Evolutionary conservation across 2,888 invertebrate genomes (phyloP).

Genomic region (Leistus spinibarbis): DNA sequence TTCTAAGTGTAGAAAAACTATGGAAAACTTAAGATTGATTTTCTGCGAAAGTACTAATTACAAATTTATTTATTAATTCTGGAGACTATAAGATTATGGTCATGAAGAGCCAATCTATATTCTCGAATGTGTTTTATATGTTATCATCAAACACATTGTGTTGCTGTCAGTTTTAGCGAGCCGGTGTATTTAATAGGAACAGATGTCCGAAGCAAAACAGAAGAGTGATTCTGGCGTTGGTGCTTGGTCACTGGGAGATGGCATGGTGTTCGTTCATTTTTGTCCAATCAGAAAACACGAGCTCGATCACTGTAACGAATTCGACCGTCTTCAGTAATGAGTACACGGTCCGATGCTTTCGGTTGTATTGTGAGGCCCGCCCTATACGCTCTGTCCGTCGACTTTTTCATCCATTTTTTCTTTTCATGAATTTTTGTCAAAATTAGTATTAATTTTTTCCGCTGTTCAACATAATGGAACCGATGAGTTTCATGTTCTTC

Average conservation of each 20-base stretch:
- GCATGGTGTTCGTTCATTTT: constrained; percentile 8
- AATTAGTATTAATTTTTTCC: constrained; percentile 34
- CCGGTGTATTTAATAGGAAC: not conserved
- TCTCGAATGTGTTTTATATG: too few species aligned
- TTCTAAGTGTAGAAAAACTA: too few species aligned
- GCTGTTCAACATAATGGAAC: constrained; percentile 20
- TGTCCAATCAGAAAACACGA: constrained; percentile 25
- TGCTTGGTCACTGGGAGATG: constrained; percentile 24
- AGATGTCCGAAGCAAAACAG: not conserved
- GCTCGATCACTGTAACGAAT: constrained; percentile 34
- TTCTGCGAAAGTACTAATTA: too few species aligned
- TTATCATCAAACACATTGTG: not conserved
- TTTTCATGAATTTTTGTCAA: constrained; percentile 22
- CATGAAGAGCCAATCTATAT: too few species aligned
- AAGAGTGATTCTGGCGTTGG: not conserved
- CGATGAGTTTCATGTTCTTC: constrained; percentile 25
- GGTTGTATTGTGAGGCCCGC: constrained; percentile 23
- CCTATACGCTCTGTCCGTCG: not conserved
- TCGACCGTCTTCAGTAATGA: constrained; percentile 24
- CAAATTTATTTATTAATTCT: too few species aligned
- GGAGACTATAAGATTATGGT: too few species aligned
- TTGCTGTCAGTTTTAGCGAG: not conserved
- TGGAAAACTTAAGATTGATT: too few species aligned
- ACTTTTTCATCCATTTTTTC: constrained; percentile 12
- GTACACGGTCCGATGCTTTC: not conserved